Conservation (phyloP, 2,888 invertebrate genomes). For the Carcina quercana region DNA sequence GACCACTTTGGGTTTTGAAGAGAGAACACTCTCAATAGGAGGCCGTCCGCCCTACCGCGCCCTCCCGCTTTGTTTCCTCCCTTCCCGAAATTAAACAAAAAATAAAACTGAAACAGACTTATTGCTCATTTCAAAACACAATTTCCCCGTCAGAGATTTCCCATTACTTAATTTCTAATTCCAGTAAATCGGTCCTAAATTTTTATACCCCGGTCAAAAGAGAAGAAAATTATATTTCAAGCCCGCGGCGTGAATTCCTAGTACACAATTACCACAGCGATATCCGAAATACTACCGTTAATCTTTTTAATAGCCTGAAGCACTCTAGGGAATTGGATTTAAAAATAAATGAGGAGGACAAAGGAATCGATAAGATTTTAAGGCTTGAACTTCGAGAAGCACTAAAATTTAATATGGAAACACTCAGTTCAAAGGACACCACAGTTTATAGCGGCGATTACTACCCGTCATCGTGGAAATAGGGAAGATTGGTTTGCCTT, state of each 20-base stretch:
- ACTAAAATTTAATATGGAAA: constrained; percentile 63
- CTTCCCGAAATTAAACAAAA: no score
- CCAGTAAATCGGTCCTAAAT: no score
- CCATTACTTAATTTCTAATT: no score
- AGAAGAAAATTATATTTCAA: neutral
- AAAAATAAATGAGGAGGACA: constrained; percentile 45
- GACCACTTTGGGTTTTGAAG: constrained; percentile 13
- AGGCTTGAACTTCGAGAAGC: constrained; percentile 48
- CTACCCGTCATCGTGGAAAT: constrained; percentile 62
- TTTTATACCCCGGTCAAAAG: no score
- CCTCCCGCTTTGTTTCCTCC: no score
- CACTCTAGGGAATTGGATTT: constrained; percentile 41
- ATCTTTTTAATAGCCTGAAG: constrained; percentile 41
- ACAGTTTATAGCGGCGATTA: constrained; percentile 64
- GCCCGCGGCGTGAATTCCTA: neutral
- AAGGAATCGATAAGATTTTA: constrained; percentile 49
- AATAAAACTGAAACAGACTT: no score
- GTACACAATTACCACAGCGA: constrained; percentile 20
- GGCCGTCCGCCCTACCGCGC: no score
- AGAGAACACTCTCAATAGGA: no score
- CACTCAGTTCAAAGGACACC: constrained; percentile 53
- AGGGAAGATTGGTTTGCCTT: constrained; percentile 55
- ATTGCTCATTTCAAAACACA: no score
- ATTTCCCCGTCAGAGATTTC: no score
- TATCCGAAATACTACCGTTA: constrained; percentile 28